Evolutionary conservation across 2,888 invertebrate genomes (phyloP), one percentile per base, ranked within the genome.

Genomic region (Acrobasis repandana): DNA sequence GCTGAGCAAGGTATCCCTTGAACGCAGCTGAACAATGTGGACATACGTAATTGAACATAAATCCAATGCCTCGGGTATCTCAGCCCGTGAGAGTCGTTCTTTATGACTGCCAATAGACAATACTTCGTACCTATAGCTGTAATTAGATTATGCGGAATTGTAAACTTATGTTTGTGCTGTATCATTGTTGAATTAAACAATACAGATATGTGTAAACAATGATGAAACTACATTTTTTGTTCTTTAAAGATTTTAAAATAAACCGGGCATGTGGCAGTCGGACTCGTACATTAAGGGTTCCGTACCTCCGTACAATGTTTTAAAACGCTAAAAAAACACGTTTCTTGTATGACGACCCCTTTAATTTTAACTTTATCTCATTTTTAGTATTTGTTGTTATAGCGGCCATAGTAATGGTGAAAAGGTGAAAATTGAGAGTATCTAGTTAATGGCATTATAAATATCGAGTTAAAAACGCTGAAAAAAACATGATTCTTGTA

Each of bases 21-120:
- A 38, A 54, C 38, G 36, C 16, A 20, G 54, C 38, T 54, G 18
- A 54, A 54, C 54, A 54, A 54, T 54, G 54, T 54, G 38, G 54
- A 43, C 38, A 54, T 34, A 43, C 43, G 28, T 36, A 54, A 54
- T 54, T 54, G 54, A 52, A 52, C 18, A 54, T 20, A 54, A 54
- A 54, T 54, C 38, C 54, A 38, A 54, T 54, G 36, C 34, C 52
- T 16, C 54, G 38, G 54, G 38, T 38, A 54, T 54, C 38, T 20
- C 11, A 34, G 18, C 20, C 14, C 54, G 54, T 54, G 54, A 54
- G 54, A 54, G 38, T 38, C 18, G 54, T 54, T 54, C 54, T 54
- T 54, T 38, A 54, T 54, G 54, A 20, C 14, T 38, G 9, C 15
- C 54, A 14, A 43, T 54, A 54, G 14, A 54, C 54, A 54, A 54